phyloP scores from a whole-genome alignment of 1,140 invertebrate species.

The Ceratina japonica region DNA sequence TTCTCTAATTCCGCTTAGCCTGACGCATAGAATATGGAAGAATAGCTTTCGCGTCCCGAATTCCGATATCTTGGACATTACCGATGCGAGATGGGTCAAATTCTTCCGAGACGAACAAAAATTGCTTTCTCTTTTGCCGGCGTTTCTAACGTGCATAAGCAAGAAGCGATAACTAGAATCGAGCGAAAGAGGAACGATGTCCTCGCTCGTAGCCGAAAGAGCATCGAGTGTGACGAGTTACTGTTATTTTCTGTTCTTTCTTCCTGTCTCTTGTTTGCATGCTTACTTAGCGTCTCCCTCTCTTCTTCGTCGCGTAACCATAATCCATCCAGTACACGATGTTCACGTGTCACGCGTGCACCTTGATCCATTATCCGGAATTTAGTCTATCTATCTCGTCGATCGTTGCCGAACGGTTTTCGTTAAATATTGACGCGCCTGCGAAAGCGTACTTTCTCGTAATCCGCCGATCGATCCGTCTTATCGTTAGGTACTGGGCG shows the following conservation, averaged over 20 bases:
- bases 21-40: no score
- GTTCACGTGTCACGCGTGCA: slow-evolving; percentile 19
- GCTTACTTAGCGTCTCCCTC: neutral
- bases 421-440: no score
- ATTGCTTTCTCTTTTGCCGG: slow-evolving; percentile 48
- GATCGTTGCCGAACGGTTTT: no score
- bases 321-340: neutral
- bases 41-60: no score
- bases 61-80: no score
- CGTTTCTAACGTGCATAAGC: no score
- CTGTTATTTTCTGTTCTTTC: slow-evolving; percentile 77
- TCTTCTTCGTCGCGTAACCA: slow-evolving; percentile 31
- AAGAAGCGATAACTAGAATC: slow-evolving; percentile 7
- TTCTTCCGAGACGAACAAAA: slow-evolving; percentile 18
- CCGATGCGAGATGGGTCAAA: no score
- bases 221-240: slow-evolving; percentile 78
- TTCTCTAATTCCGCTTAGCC: no score
- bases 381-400: neutral
- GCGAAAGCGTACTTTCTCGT: no score
- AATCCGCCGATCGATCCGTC: neutral
- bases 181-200: slow-evolving; percentile 38
- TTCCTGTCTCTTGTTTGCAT: slow-evolving; percentile 63
- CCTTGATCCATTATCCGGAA: neutral
- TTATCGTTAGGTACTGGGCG: neutral
- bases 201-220: slow-evolving; percentile 69